phyloP scores from a whole-genome alignment of 1,140 invertebrate genomes.

The Trachymyrmex cornetzi region DNA sequence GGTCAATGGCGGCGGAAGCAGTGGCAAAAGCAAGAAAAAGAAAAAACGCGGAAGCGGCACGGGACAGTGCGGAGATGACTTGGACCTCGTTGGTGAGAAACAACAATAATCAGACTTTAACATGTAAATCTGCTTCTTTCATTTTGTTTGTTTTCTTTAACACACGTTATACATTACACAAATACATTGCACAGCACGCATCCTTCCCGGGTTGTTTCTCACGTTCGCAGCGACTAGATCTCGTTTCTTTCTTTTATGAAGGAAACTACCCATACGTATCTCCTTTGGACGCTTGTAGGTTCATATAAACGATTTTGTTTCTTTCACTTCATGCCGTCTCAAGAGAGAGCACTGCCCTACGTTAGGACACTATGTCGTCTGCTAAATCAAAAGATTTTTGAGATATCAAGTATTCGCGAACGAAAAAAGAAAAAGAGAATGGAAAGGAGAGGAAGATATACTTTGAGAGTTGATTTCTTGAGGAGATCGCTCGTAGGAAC shows the following conservation, averaged over 20 bases:
- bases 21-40: slow-evolving; percentile 85
- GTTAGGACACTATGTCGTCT: slow-evolving; percentile 67
- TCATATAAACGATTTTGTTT: slow-evolving; percentile 64
- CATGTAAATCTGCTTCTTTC: slow-evolving; percentile 80
- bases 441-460: slow-evolving; percentile 23
- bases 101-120: slow-evolving; percentile 82
- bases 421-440: slow-evolving; percentile 2
- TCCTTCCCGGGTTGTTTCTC: slow-evolving; percentile 3
- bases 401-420: slow-evolving; percentile 48
- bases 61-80: slow-evolving; percentile 85
- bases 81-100: slow-evolving; percentile 88
- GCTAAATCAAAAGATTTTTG: slow-evolving; percentile 70
- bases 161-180: slow-evolving; percentile 30
- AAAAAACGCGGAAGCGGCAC: slow-evolving; percentile 85
- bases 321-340: slow-evolving; percentile 63
- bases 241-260: background rate
- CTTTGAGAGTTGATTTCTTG: slow-evolving; percentile 64
- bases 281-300: slow-evolving; percentile 45
- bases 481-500: slow-evolving; percentile 49
- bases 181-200: slow-evolving; percentile 30
- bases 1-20: background rate
- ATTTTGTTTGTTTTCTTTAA: slow-evolving; percentile 75
- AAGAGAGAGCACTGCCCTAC: slow-evolving; percentile 59
- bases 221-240: slow-evolving; percentile 1
- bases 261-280: slow-evolving; percentile 4